Evolutionary conservation across 2,113 vertebrate genomes (phyloP), one percentile per base, ranked within the genome.

Genomic region (Daphoenositta chrysoptera): DNA sequence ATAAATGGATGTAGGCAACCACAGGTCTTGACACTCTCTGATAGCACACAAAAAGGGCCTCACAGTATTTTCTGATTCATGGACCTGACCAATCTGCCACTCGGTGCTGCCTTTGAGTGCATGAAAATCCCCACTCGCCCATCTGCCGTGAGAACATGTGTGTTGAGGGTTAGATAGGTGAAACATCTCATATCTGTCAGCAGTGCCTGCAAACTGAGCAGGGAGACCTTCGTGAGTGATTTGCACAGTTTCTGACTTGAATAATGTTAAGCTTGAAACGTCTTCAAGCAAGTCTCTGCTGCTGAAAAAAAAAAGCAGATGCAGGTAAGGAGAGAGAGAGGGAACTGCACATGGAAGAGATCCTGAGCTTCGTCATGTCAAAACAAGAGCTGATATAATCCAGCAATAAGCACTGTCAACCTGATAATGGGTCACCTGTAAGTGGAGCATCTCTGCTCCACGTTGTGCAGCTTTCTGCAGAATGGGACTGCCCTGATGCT

Each of bases 1-100:
- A 97, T 96, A 95, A 97, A 97, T 95, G 91, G 77, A 82, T 95
- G 68, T 89, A 93, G 86, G 94, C 86, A 96, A 97, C 83, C 77
- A 91, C 66, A 94, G 91, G 85, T 95, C 91, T 90, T 96, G 94
- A 96, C 95, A 96, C 82, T 73, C 83, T 58, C 90, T 94, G 90
- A 95, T 93, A 92, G 66, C 35, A 2, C 63, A 77, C 48, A 76
- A 22, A 73, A 90, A 90, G 35, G 48, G 40, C 70, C 51, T 90
- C 0, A 0, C 63, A 48, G 35, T 72, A 13, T 80, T 76, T 87
- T 94, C 51, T 95, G 75, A 70, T 81, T 80, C 90, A 53, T 57
- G 54, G 78, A 78, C 30, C 72, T 69, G 53, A 18, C 27, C 90
- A 78, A 75, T 83, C 77, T 87, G 35, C 4, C 11, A 60, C 50